Conservation (phyloP, 2,888 invertebrate species). For the Ormyrus pomaceus region DNA sequence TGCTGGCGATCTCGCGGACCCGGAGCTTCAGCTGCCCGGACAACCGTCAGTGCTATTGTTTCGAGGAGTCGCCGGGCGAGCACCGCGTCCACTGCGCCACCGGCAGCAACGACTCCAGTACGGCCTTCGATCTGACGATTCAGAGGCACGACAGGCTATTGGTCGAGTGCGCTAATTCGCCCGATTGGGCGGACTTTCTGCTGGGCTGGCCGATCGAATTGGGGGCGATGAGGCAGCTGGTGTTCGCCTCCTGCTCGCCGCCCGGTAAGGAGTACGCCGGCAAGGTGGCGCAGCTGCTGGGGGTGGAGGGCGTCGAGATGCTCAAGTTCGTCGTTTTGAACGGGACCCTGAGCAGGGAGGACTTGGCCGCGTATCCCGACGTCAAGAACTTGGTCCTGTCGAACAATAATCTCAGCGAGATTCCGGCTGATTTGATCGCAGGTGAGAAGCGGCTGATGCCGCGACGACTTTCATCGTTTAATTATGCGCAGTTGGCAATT, state of each 20-base stretch:
- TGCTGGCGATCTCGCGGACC: neutral
- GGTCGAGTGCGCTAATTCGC: conserved; percentile 45
- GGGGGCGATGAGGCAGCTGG: conserved; percentile 27
- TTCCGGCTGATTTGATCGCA: conserved; percentile 67
- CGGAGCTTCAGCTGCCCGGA: conserved; percentile 47
- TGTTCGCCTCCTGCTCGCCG: conserved; percentile 44
- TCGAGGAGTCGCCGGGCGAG: conserved; percentile 46
- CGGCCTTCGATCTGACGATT: conserved; percentile 42
- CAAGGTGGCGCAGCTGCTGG: conserved; percentile 42
- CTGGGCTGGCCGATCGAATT: conserved; percentile 6
- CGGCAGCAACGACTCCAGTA: conserved; percentile 6
- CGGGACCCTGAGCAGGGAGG: conserved; percentile 32
- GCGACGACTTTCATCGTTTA: neutral
- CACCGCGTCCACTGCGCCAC: conserved; percentile 47
- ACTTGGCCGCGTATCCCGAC: conserved; percentile 42
- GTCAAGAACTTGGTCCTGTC: conserved; percentile 37
- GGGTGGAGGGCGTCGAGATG: conserved; percentile 16
- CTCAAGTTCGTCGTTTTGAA: conserved; percentile 42
- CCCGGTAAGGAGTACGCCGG: conserved; percentile 27
- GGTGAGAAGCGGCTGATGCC: neutral
- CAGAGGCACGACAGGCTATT: conserved; percentile 40
- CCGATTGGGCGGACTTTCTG: conserved; percentile 53
- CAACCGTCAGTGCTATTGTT: conserved; percentile 52
- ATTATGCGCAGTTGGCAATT: neutral
- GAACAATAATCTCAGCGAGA: conserved; percentile 76